phyloP scores from a whole-genome alignment of 1,140 invertebrate genomes.

The Planococcus citri region DNA sequence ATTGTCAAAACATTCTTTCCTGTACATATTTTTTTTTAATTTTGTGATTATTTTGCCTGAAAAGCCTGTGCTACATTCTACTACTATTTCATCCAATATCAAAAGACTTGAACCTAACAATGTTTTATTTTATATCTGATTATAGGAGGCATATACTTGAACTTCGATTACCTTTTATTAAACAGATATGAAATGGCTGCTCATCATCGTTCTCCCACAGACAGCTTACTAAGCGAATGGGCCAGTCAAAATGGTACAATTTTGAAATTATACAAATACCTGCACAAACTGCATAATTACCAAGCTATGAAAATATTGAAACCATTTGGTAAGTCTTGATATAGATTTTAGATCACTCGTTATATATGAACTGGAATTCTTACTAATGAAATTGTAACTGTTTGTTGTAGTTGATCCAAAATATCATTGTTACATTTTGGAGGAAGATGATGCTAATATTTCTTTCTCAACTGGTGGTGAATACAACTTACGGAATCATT shows the following conservation, averaged over 20 bases:
- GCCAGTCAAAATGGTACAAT: conserved; percentile 67
- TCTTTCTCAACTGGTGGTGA: conserved; percentile 8
- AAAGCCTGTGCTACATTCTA: no score
- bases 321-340: conserved; percentile 40
- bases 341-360: no score
- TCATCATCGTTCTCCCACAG: conserved; percentile 44
- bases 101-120: no score
- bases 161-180: conserved; percentile 38
- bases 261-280: conserved; percentile 56
- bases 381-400: conserved; percentile 21
- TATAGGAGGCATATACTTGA: conserved; percentile 39
- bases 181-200: conserved; percentile 38
- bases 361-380: neutral
- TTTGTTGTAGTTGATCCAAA: conserved; percentile 39
- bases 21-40: no score
- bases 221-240: conserved; percentile 61
- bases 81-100: no score
- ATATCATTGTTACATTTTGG: conserved; percentile 44
- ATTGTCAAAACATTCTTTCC: no score
- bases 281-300: conserved; percentile 57
- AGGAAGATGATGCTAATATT: conserved; percentile 35
- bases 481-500: no score
- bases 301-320: conserved; percentile 53
- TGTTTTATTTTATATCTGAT: no score
- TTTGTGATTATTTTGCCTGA: no score